Evolutionary conservation across 2,888 invertebrate genomes (phyloP), one percentile per base, ranked within the genome.

Genomic region (Luperina testacea): DNA sequence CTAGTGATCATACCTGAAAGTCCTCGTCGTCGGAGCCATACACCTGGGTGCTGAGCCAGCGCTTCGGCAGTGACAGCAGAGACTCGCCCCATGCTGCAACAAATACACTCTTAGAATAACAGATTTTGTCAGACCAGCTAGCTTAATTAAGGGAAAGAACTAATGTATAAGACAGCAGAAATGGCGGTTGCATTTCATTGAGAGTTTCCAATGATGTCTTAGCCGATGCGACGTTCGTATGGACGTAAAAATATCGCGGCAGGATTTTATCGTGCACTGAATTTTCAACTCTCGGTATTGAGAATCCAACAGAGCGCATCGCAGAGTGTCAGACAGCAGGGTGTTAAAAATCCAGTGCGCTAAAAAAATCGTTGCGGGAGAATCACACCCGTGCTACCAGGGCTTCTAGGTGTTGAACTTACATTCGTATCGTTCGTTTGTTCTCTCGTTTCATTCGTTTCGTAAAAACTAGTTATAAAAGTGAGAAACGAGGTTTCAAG

Each of bases 41-140:
- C 82, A 92, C 93, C 93, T 96, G 97, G 88, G 97, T 95, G 93
- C 97, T 97, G 91, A 98, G 97, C 97, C 98, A 98, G 91, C 97
- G 97, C 94, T 98, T 98, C 86, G 98, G 98, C 92, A 98, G 95
- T 74, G 98, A 97, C 87, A 98, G 94, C 90, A 98, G 95, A 32
- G 98, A 98, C 90, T 98, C 98, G 91, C 97, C 97, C 98, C 98
- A 98, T 98, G 98, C 98, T 98, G 97, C 0, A 94, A 95, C 91
- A 93, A 92, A 42, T 8, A 76, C 69, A 71, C 17, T 24, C 1
- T 53, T 67, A 61, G 3, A 42, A 13, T 24, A 70, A 11, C 48
- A 51, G 53, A 15, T 45, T 20, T n/a, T 15, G 38, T n/a, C 38
- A 38, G 0, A 53, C 1, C 57, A 65, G 24, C 38, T 24, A 24